Base-by-base conservation (phyloP, 2,888 invertebrate genomes). In the Elaeidobius kamerunicus region DNA sequence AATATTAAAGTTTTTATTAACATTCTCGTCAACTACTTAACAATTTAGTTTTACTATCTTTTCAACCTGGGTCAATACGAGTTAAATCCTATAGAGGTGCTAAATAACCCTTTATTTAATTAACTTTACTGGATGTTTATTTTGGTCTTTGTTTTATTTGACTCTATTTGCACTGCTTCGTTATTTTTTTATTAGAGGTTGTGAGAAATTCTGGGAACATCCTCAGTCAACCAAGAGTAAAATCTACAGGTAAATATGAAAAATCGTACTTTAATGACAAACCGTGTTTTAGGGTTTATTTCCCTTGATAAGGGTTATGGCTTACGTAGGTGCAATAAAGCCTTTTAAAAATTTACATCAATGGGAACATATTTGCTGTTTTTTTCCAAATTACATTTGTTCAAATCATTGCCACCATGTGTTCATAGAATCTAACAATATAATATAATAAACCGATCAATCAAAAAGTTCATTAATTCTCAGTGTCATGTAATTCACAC, bases 131-230 rank as follows among this genome's bases (percentile, higher is more conserved):
- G 4, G 9, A n/a, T 41, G 35, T 49, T 49, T 41, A 40, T 41
- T 41, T 49, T 32, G 49, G 41, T 16, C 35, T 49, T 49, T 34
- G 49, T 49, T 42, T 42, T 42, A 49, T 49, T 49, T 35, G 34
- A 23, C 27, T 39, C 11, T 47, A 36, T 47, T 49, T 49, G 49
- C 16, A 17, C 17, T 35, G 20, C 27, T 3, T 41, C 41, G n/a
- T 40, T 41, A 9, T 30, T 49, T 41, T 41, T 42, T 41, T 30
- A 30, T 30, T 30, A 30, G 30, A 30, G 6, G 11, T 30, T 30
- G n/a, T 23, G 9, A 23, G 30, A 41, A 40, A 40, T 49, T 34
- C 49, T 17, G 3, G 35, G 42, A 49, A 49, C 15, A 12, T 27
- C 34, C 34, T 44, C 9, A 34, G n/a, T 34, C 28, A 44, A 15